Conservation (phyloP, 2,113 vertebrate genomes). For the Macaca mulatta region DNA sequence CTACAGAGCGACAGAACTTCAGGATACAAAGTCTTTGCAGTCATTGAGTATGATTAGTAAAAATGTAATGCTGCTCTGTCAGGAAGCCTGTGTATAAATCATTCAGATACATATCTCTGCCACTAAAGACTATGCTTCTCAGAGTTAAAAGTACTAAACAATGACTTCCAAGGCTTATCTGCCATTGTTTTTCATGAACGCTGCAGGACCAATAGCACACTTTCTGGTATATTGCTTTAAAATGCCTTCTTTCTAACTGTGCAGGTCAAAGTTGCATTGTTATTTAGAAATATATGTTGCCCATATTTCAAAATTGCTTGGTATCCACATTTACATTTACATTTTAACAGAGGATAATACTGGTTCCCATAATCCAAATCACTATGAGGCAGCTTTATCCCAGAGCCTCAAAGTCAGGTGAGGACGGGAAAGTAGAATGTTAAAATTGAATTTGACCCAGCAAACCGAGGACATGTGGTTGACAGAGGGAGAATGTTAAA, state of each 20-base stretch:
- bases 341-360: neutral
- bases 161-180: neutral
- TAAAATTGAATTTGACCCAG: neutral
- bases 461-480: neutral
- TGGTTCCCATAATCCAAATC: neutral
- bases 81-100: neutral
- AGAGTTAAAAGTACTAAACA: neutral
- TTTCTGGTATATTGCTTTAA: neutral
- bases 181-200: neutral
- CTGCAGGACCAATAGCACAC: neutral
- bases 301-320: constrained; percentile 7
- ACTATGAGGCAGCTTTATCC: neutral
- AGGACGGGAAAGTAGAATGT: constrained; percentile 16
- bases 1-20: neutral
- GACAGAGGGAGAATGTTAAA: neutral
- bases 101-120: neutral
- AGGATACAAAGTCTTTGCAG: neutral
- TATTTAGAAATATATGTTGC: neutral
- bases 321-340: neutral
- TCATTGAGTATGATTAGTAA: neutral
- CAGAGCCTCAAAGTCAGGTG: neutral
- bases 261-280: neutral
- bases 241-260: neutral
- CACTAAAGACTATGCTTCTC: neutral
- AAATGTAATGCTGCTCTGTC: neutral